Base-by-base conservation (phyloP, 37 sponge, comb jelly and placozoan species). In the Dysidea cf. avara region DNA sequence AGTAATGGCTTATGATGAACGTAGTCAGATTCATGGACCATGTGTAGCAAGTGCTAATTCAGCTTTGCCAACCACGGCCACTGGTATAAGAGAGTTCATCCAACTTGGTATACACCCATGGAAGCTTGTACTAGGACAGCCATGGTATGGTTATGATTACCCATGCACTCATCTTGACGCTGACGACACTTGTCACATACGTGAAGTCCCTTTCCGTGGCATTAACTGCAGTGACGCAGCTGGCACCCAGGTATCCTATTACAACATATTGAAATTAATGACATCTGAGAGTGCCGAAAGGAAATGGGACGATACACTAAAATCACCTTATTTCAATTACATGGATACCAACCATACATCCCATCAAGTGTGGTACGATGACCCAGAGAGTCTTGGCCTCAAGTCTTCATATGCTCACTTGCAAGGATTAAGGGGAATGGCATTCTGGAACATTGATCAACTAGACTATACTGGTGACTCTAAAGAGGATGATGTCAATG, bases 81-180 rank as follows among this genome's bases (percentile, higher is more conserved):
- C 31, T 2, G 95, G 95, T 4, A 21, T 90, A 0, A 22, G 54
- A 4, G 33, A 43, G 31, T 94, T 80, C 60, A 50, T 73, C 0
- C 37, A 67, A 3, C 16, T 67, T 17, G 95, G 95, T 1, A 75
- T 94, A 31, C 53, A 59, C 4, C 33, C 78, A 36, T 21, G 56
- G 39, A 64, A 80, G 24, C 84, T 94, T 47, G 87, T 94, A 0
- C 53, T 94, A 39, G 90, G 90, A 3, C 79, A 76, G 17, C 95
- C 95, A 0, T 94, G 95, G 95, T 94, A 90, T 56, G 95, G 95
- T 0, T 94, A 94, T 38, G 81, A 90, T 66, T 94, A 94, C 63
- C 70, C 81, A 3, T 94, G 95, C 37, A 9, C 64, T 24, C 38
- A 14, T 1, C 22, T 90, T 37, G 37, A 66, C 6, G 40, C 34